Evolutionary conservation across 2,888 invertebrate genomes (phyloP).

Genomic region (Deladenus siricidicola): DNA sequence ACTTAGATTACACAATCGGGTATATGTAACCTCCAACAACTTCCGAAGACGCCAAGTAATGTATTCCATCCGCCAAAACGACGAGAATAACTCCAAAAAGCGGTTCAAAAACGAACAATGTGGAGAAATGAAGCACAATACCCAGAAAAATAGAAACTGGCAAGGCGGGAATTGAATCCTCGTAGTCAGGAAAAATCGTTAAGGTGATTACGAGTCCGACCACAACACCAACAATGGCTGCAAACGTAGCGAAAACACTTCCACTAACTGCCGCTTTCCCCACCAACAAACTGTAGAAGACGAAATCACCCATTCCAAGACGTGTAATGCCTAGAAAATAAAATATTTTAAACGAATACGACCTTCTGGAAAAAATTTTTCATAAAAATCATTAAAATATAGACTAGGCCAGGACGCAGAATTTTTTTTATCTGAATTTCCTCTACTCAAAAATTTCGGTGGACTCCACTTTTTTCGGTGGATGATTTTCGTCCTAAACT

Average conservation of each 20-base stretch:
- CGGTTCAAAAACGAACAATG: constrained; percentile 21
- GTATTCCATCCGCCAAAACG: too few species aligned
- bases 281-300: constrained; percentile 45
- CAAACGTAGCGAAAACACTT: constrained; percentile 29
- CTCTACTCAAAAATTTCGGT: too few species aligned
- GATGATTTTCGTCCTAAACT: neutral
- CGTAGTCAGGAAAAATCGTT: constrained; percentile 30
- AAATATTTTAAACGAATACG: neutral
- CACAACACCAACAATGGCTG: constrained; percentile 33
- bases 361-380: too few species aligned
- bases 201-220: constrained; percentile 36
- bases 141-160: constrained; percentile 37
- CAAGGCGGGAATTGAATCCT: constrained; percentile 36
- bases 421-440: too few species aligned
- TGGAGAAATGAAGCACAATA: constrained; percentile 29
- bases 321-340: constrained; percentile 32
- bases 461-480: too few species aligned
- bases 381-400: too few species aligned
- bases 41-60: too few species aligned
- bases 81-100: too few species aligned
- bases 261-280: constrained; percentile 38
- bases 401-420: too few species aligned
- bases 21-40: too few species aligned
- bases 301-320: constrained; percentile 48
- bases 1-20: too few species aligned